phyloP scores from a whole-genome alignment of 2,113 vertebrate genomes.

The Cryptoleucopteryx plumbea region DNA sequence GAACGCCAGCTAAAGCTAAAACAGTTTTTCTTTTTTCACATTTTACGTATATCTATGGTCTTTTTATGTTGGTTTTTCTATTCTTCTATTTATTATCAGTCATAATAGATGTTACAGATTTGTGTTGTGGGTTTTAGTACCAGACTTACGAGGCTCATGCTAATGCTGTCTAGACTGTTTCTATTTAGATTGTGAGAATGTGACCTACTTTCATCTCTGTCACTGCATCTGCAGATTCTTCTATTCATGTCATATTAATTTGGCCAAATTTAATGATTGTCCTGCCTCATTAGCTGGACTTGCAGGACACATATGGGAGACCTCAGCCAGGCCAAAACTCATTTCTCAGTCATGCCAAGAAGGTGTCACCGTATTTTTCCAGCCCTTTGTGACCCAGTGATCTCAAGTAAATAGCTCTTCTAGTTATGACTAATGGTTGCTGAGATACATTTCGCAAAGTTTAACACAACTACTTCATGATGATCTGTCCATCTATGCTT shows the following conservation, averaged over 20 bases:
- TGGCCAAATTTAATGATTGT: neutral
- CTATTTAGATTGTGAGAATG: neutral
- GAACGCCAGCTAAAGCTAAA: neutral
- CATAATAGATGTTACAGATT: neutral
- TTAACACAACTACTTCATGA: neutral
- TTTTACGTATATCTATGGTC: neutral
- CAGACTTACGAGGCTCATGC: neutral
- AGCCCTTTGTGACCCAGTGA: neutral
- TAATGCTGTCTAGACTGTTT: neutral
- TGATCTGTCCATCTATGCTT: neutral
- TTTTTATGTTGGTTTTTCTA: neutral
- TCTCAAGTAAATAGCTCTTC: neutral
- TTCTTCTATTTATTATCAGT: neutral
- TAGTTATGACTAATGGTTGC: neutral
- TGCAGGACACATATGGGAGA: neutral
- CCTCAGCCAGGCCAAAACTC: neutral
- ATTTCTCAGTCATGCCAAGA: neutral
- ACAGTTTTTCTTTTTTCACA: neutral
- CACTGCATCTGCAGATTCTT: neutral
- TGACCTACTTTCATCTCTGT: conserved; percentile 40
- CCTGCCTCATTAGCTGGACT: conserved; percentile 26
- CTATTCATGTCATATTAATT: conserved; percentile 5
- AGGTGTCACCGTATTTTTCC: neutral
- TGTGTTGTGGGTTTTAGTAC: neutral
- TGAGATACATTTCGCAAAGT: neutral